These are phyloP conservation scores for Craseonycteris thonglongyai DNA, from an alignment of 2,113 vertebrate species.

Conservation along the genomic window DNA sequence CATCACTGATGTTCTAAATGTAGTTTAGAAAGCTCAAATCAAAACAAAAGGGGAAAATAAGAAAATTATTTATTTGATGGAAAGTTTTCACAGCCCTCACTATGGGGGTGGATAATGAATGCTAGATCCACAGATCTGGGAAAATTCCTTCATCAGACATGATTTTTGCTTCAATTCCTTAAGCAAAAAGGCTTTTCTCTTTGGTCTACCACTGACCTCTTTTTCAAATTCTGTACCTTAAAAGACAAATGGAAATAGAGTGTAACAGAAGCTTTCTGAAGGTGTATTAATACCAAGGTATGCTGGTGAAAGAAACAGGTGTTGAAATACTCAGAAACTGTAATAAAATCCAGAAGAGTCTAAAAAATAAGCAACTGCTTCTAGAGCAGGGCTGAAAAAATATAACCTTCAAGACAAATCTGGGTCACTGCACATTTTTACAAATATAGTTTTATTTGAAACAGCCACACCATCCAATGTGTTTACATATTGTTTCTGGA, in stretches of 20 bases:
- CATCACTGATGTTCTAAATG: neutral
- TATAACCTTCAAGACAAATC: neutral
- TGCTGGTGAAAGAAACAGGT: neutral
- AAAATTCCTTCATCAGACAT: neutral
- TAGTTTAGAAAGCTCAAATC: neutral
- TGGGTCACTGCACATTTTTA: neutral
- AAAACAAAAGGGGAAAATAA: neutral
- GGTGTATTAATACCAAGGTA: neutral
- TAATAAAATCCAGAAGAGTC: neutral
- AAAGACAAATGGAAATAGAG: slow-evolving; percentile 4
- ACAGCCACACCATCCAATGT: neutral
- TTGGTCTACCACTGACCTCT: neutral
- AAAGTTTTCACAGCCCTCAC: neutral
- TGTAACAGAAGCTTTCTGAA: neutral
- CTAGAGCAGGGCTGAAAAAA: neutral
- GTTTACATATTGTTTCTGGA: neutral
- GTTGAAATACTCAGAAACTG: neutral
- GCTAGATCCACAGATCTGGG: neutral
- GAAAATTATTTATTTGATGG: neutral
- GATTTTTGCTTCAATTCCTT: neutral
- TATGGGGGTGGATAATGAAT: neutral
- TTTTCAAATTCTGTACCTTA: neutral
- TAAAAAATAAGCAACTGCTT: neutral
- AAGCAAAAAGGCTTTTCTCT: neutral
- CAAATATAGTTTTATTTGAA: neutral